A percentile compares a stretch with the other conserved stretches of the same genome.
phyloP scores from a whole-genome alignment of 2,888 invertebrate genomes.

The Corbicula japonica region DNA sequence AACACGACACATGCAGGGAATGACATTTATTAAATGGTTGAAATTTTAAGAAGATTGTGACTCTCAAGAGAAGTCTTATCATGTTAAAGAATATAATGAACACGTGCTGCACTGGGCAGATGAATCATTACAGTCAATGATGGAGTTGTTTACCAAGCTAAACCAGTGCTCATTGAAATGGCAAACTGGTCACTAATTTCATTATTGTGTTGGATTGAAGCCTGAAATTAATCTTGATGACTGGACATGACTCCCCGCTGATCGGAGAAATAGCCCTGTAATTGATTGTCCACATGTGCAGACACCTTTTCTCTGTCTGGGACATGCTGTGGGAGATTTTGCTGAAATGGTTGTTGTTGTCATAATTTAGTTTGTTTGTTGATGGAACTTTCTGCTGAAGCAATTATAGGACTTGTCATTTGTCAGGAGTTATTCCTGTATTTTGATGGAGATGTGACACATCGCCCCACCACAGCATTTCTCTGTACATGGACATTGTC shows the following conservation, averaged over 20 bases:
- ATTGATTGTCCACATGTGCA: slow-evolving; percentile 8
- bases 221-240: slow-evolving; percentile 35
- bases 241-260: slow-evolving; percentile 18
- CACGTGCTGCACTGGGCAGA: background rate
- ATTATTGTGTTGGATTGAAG: slow-evolving; percentile 30
- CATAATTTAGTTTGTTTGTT: background rate
- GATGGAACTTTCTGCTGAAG: background rate
- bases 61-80: too few relatives aligned
- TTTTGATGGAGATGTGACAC: too few relatives aligned
- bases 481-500: too few relatives aligned
- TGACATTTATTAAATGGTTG: too few relatives aligned
- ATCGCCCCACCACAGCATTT: too few relatives aligned
- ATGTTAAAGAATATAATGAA: background rate
- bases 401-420: slow-evolving; percentile 10
- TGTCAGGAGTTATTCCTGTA: too few relatives aligned
- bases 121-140: slow-evolving; percentile 19
- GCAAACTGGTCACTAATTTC: slow-evolving; percentile 28
- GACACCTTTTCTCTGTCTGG: background rate
- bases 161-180: slow-evolving; percentile 17
- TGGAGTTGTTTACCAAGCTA: background rate
- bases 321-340: background rate
- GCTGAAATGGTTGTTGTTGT: slow-evolving; percentile 10
- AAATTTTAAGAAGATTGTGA: too few relatives aligned
- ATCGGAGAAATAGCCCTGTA: slow-evolving; percentile 14
- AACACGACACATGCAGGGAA: too few relatives aligned